These are phyloP conservation scores for Myoxocephalus aenaeus DNA, from an alignment of 2,797 vertebrate genomes.

Conservation along the genomic window DNA sequence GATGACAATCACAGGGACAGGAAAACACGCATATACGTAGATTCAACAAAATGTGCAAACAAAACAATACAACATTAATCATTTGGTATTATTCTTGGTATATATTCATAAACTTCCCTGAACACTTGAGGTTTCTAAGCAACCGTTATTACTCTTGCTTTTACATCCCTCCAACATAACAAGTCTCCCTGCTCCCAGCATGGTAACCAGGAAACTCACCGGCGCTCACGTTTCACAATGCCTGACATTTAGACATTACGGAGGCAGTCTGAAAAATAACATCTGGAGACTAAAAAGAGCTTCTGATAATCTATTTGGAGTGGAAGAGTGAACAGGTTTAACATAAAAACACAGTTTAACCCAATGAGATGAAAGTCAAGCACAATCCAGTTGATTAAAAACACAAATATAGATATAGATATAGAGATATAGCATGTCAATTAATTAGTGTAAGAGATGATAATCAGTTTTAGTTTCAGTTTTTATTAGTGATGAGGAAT, in stretches of 20 bases:
- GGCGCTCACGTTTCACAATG: constrained; percentile 13
- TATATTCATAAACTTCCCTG: background rate
- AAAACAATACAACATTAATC: background rate
- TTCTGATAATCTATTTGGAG: background rate
- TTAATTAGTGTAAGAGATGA: too few relatives aligned
- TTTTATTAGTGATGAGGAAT: background rate
- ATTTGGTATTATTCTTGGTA: background rate
- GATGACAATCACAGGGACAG: background rate
- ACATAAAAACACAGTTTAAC: background rate
- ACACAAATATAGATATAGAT: background rate
- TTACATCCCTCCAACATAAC: constrained; percentile 28
- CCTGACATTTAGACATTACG: constrained; percentile 20
- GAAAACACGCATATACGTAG: background rate
- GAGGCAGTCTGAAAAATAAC: background rate
- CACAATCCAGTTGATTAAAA: background rate
- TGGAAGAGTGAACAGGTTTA: background rate
- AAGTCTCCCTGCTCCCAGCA: constrained; percentile 7
- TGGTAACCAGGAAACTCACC: constrained; percentile 41
- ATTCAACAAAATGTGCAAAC: background rate
- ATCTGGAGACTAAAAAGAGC: background rate
- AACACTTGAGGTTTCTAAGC: constrained; percentile 35
- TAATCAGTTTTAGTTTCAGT: too few relatives aligned
- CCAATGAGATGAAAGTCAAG: background rate
- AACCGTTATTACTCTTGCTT: constrained; percentile 1
- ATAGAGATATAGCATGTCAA: too few relatives aligned